phyloP scores from a whole-genome alignment of 2,888 invertebrate genomes.

The Melanophora roralis region DNA sequence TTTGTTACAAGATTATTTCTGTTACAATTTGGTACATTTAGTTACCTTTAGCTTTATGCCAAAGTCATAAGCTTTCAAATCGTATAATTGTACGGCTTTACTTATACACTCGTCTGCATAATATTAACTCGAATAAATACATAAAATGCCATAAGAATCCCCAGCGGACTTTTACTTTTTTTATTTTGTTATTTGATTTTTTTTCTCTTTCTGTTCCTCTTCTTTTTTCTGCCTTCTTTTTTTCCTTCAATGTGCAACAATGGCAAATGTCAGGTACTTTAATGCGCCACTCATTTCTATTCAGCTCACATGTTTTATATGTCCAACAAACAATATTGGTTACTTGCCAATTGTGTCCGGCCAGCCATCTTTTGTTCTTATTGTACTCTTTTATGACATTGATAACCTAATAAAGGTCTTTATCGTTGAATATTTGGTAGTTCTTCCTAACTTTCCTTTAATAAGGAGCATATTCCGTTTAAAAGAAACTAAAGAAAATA shows the following conservation, averaged over 20 bases:
- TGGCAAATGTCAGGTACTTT: constrained; percentile 51
- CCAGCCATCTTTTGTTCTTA: constrained; percentile 30
- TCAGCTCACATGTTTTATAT: constrained; percentile 56
- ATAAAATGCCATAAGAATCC: background rate
- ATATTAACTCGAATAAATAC: too few relatives aligned
- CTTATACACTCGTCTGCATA: background rate
- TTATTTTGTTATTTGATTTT: constrained; percentile 8
- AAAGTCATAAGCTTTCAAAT: constrained; percentile 28
- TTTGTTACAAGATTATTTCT: constrained; percentile 28
- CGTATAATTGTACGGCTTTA: background rate
- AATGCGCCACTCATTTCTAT: constrained; percentile 60
- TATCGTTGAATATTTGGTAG: constrained; percentile 6
- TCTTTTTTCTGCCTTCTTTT: constrained; percentile 9
- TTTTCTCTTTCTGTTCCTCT: background rate
- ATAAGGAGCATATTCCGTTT: background rate
- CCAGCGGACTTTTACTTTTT: constrained; percentile 48
- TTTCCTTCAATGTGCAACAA: constrained; percentile 41
- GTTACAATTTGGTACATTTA: constrained; percentile 41
- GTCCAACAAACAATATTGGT: constrained; percentile 50
- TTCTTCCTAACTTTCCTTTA: background rate
- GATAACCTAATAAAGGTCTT: constrained; percentile 59
- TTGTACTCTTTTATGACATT: constrained; percentile 56
- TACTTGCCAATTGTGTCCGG: constrained; percentile 58
- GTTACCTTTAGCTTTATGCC: constrained; percentile 47
- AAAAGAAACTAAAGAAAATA: constrained; percentile 26